Evolutionary conservation across 2,797 vertebrate species (phyloP).

Genomic region (Enteromius viviparus): DNA sequence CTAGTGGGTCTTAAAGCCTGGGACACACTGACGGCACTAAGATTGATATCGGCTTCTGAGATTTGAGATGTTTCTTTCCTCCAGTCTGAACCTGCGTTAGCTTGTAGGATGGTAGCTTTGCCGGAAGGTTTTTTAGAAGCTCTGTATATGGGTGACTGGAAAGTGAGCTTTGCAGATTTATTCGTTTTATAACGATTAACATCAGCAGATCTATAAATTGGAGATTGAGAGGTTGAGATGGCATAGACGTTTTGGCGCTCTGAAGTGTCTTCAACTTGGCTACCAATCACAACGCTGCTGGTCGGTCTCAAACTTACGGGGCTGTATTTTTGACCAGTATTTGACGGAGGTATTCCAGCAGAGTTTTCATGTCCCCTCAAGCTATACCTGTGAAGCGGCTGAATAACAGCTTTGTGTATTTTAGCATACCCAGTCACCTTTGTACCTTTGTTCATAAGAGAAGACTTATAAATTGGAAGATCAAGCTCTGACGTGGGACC

Average conservation of each 20-base stretch:
- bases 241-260: background rate
- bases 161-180: background rate
- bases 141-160: background rate
- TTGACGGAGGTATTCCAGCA: background rate
- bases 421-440: conserved; percentile 3
- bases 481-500: background rate
- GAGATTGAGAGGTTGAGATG: conserved; percentile 11
- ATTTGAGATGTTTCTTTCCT: background rate
- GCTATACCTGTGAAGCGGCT: background rate
- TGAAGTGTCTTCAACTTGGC: conserved; percentile 6
- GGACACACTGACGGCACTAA: background rate
- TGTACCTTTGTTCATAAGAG: background rate
- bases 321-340: background rate
- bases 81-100: background rate
- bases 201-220: background rate
- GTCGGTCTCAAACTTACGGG: conserved; percentile 2
- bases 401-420: background rate
- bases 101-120: conserved; percentile 6
- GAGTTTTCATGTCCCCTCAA: background rate
- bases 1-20: conserved; percentile 44
- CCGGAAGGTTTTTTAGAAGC: conserved; percentile 4
- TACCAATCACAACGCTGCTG: conserved; percentile 24
- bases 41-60: background rate
- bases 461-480: background rate
- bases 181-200: background rate